These are phyloP conservation scores for Anorthoa munda DNA, from an alignment of 2,888 invertebrate genomes.

Conservation along the genomic window DNA sequence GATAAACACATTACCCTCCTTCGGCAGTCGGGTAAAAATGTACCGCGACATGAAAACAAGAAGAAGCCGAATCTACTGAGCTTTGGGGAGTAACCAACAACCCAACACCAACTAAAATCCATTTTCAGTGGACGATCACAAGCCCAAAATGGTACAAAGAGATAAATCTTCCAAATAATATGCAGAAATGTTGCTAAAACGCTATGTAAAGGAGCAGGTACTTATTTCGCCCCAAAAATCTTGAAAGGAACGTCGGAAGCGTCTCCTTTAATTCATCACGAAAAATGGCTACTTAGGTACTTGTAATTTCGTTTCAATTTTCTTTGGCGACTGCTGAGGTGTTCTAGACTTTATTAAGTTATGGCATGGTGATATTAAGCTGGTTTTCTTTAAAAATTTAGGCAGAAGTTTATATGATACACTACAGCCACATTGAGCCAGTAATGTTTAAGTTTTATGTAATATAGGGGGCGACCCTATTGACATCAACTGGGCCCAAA, in stretches of 20 bases:
- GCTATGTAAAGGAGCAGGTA: constrained; percentile 60
- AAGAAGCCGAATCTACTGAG: too few relatives aligned
- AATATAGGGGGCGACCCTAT: too few relatives aligned
- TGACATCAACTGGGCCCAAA: too few relatives aligned
- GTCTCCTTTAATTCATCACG: constrained; percentile 71
- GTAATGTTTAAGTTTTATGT: neutral
- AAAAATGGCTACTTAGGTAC: constrained; percentile 75
- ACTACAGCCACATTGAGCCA: neutral
- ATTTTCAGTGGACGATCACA: constrained; percentile 14
- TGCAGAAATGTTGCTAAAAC: constrained; percentile 38
- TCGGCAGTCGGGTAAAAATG: too few relatives aligned
- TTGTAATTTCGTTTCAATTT: constrained; percentile 73
- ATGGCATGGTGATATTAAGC: neutral
- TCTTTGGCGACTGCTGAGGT: constrained; percentile 49
- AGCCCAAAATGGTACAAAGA: constrained; percentile 16
- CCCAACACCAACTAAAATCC: neutral
- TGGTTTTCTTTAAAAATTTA: neutral
- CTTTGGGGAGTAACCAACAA: neutral
- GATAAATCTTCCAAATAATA: constrained; percentile 40
- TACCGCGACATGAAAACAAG: too few relatives aligned
- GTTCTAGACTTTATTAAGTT: constrained; percentile 30
- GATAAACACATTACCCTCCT: too few relatives aligned
- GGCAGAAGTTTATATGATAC: neutral
- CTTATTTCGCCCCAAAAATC: constrained; percentile 76
- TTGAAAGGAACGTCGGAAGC: constrained; percentile 77